Evolutionary conservation across 2,888 invertebrate species (phyloP).

Genomic region (Andrena trimmerana): DNA sequence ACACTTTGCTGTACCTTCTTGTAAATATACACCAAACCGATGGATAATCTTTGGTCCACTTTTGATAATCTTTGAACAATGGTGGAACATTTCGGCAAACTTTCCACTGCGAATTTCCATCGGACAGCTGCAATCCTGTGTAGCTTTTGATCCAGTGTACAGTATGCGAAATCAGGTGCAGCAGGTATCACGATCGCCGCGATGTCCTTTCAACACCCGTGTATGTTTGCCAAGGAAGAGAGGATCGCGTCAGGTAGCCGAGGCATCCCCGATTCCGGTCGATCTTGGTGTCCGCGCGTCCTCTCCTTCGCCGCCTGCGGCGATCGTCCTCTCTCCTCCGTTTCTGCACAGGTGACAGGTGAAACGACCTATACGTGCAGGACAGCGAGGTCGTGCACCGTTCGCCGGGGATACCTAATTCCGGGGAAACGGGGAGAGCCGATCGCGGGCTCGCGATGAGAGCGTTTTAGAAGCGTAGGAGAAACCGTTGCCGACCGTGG

Average conservation of each 20-base stretch:
- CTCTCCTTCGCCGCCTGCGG: constrained; percentile 68
- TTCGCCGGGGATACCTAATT: constrained; percentile 71
- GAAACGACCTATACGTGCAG: constrained; percentile 74
- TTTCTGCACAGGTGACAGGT: constrained; percentile 74
- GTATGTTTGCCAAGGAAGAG: constrained; percentile 7
- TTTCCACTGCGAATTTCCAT: too few species aligned
- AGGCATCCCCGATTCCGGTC: constrained; percentile 59
- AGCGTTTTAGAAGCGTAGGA: constrained; percentile 58
- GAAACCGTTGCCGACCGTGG: constrained; percentile 42
- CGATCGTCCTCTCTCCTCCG: constrained; percentile 75
- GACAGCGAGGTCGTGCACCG: constrained; percentile 71
- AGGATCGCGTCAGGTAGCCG: not conserved
- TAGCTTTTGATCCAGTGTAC: too few species aligned
- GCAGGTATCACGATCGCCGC: too few species aligned
- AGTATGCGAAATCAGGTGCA: not conserved
- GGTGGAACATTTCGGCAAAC: too few species aligned
- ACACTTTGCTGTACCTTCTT: too few species aligned
- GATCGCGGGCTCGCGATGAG: constrained; percentile 59
- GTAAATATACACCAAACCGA: too few species aligned
- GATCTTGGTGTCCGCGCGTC: constrained; percentile 59
- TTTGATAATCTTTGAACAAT: too few species aligned
- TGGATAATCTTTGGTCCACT: too few species aligned
- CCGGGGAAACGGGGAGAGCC: constrained; percentile 69
- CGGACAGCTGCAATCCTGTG: too few species aligned
- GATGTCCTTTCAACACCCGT: not conserved